Conservation (phyloP, 1,140 invertebrate species). For the Grapholita molesta region DNA sequence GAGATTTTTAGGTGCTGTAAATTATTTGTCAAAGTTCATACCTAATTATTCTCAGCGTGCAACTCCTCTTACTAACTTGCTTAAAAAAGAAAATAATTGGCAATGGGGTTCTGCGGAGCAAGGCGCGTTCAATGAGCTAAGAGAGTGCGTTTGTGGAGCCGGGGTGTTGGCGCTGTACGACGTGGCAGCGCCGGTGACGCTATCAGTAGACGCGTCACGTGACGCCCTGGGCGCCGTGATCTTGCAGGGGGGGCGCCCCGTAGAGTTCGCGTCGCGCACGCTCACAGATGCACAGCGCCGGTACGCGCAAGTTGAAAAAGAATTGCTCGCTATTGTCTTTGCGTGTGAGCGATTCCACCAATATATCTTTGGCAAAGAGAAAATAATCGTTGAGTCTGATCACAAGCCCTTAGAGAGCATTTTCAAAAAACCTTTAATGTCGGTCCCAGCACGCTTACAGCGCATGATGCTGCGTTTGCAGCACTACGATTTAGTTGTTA, state of each 20-base stretch:
- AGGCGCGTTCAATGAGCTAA: background rate
- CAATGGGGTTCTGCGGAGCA: background rate
- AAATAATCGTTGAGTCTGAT: slow-evolving; percentile 61
- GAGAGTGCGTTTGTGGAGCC: background rate
- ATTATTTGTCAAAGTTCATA: background rate
- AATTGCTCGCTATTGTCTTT: slow-evolving; percentile 42
- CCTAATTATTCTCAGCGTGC: background rate
- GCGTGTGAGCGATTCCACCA: slow-evolving; percentile 39
- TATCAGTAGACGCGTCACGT: slow-evolving; percentile 21
- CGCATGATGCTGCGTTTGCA: slow-evolving; percentile 32
- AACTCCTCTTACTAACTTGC: background rate
- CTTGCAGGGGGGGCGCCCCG: slow-evolving; percentile 34
- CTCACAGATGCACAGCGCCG: slow-evolving; percentile 41
- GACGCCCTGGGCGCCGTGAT: slow-evolving; percentile 37
- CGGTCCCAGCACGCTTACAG: slow-evolving; percentile 52
- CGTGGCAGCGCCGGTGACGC: background rate
- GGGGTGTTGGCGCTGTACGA: background rate
- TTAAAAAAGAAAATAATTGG: background rate
- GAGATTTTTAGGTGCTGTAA: background rate
- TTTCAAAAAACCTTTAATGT: slow-evolving; percentile 62
- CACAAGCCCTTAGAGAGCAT: slow-evolving; percentile 68
- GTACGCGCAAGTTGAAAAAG: slow-evolving; percentile 55
- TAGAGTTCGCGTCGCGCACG: slow-evolving; percentile 42
- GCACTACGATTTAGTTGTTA: slow-evolving; percentile 30
- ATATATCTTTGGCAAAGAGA: slow-evolving; percentile 29